Conservation (phyloP, 2,797 vertebrate species). For the Uromys caudimaculatus region DNA sequence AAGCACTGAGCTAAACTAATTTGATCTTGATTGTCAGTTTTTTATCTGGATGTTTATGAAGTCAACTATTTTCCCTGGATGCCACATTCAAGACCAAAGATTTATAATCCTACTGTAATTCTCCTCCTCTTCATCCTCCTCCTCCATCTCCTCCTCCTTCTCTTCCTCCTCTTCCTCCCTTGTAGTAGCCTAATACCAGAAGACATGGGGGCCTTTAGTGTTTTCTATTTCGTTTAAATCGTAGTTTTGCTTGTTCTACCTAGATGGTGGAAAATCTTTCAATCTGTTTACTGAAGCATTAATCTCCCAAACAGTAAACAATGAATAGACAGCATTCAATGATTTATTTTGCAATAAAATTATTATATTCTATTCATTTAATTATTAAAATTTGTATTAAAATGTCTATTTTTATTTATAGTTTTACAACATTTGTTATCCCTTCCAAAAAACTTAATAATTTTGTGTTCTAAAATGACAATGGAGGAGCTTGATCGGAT, state of each 20-base stretch:
- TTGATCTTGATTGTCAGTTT: background rate
- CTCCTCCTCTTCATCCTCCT: background rate
- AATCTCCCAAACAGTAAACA: background rate
- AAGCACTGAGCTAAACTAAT: background rate
- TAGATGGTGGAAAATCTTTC: background rate
- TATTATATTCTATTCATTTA: background rate
- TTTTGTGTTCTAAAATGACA: background rate
- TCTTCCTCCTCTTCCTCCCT: background rate
- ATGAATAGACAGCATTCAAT: background rate
- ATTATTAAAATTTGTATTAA: conserved; percentile 6
- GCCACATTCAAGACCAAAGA: background rate
- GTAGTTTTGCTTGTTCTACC: background rate
- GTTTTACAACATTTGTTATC: background rate
- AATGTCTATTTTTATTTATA: background rate
- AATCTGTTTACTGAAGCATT: background rate
- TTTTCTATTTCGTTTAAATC: background rate
- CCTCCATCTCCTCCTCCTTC: no score
- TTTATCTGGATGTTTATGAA: background rate
- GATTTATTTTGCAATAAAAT: background rate
- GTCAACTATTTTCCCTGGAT: background rate
- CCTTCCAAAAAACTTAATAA: background rate
- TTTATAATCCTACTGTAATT: background rate
- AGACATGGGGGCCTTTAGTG: background rate
- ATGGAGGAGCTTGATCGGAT: no score
- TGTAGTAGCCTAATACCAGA: background rate